Conservation (phyloP, 2,113 vertebrate genomes). For the Calidris pygmaea region DNA sequence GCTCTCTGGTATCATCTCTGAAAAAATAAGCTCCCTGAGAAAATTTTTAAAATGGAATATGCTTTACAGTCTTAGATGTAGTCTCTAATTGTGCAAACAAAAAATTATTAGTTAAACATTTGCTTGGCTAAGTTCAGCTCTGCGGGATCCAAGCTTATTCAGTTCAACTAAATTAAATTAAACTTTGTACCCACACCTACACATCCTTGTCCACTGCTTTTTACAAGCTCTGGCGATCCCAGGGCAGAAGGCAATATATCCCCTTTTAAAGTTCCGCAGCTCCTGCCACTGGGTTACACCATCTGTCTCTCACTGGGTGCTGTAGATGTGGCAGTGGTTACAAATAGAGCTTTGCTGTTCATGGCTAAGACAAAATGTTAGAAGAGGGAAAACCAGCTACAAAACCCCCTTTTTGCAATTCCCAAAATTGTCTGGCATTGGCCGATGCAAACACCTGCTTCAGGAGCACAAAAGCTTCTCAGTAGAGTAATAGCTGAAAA, state of each 20-base stretch:
- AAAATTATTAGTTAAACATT: background rate
- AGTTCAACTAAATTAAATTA: background rate
- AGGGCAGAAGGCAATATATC: background rate
- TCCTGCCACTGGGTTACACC: background rate
- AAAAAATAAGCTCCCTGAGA: background rate
- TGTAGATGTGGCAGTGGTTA: background rate
- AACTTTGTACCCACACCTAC: background rate
- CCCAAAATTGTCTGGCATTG: background rate
- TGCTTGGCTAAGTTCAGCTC: background rate
- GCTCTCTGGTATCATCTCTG: background rate
- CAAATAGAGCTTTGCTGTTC: background rate
- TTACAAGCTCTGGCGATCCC: background rate
- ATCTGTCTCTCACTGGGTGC: background rate
- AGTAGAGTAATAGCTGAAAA: background rate
- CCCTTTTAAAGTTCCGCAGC: background rate
- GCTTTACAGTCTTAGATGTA: background rate
- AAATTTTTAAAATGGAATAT: background rate
- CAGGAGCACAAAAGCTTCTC: background rate
- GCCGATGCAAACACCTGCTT: background rate
- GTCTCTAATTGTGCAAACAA: background rate
- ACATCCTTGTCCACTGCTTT: background rate
- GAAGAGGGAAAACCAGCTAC: background rate
- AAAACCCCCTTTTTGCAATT: background rate
- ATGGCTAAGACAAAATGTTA: background rate
- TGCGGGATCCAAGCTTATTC: background rate